Percentiles rank a stretch among this genome's conserved stretches.
Evolutionary conservation across 2,888 invertebrate species (phyloP).

Genomic region (Macrophya annulata): DNA sequence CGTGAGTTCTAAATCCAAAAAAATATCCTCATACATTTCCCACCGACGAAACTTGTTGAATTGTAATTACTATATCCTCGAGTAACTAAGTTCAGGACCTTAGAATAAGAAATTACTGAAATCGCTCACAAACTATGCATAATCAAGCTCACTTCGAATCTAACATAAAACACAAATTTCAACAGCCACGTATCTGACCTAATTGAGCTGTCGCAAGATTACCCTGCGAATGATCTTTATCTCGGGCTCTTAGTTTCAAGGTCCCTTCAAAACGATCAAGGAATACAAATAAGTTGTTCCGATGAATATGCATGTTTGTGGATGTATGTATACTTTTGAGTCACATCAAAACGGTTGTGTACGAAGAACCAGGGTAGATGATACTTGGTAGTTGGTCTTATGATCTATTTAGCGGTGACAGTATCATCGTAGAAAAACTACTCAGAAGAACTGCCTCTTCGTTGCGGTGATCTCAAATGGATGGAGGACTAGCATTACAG

Average conservation of each 20-base stretch:
- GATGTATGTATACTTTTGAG: background rate
- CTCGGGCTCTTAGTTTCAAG: background rate
- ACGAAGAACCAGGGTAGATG: constrained; percentile 13
- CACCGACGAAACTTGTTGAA: background rate
- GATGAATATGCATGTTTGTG: background rate
- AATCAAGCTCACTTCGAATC: constrained; percentile 8
- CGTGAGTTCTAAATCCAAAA: background rate
- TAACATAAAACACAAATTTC: background rate
- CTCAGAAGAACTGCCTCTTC: constrained; percentile 36
- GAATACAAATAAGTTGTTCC: background rate
- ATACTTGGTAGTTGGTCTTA: constrained; percentile 10
- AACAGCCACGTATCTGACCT: background rate
- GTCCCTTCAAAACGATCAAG: background rate
- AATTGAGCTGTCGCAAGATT: background rate
- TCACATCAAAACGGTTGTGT: background rate
- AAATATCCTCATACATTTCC: background rate
- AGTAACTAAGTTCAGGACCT: background rate
- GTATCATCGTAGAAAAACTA: constrained; percentile 24
- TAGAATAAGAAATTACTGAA: background rate
- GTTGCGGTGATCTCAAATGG: constrained; percentile 63
- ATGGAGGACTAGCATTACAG: constrained; percentile 70
- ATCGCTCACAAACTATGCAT: background rate
- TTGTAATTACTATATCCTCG: background rate
- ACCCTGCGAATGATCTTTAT: background rate
- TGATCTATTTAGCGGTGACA: constrained; percentile 25